Base-by-base conservation (phyloP, 2,888 invertebrate species). In the Cancer borealis region DNA sequence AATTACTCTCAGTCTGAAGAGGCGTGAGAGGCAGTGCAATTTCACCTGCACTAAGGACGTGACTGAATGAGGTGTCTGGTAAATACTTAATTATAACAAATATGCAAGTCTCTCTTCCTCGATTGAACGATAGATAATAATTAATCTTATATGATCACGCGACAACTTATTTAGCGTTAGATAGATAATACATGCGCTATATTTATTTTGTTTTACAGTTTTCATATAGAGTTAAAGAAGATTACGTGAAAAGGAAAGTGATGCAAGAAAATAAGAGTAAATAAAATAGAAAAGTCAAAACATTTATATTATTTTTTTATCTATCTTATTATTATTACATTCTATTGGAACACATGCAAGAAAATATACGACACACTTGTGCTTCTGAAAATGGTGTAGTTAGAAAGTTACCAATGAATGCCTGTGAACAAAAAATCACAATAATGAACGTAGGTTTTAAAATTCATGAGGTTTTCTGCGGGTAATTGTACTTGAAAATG, bases 1-100 rank as follows among this genome's bases (percentile, higher is more conserved):
- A 84, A 84, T 84, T 84, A 84, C 84, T 84, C 84, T 84, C 39
- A 84, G 84, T 39, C 39, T 84, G 84, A 84, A 39, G 84, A 84
- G 84, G 84, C 84, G 84, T 84, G 84, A 84, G 84, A 30, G 39
- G 84, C 84, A 84, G 84, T 2, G 84, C 39, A 84, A 84, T 84
- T 84, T 84, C 84, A 84, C 84, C 39, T 84, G 84, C 39, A 3
- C 84, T 84, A 84, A 84, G 14, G 84, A 84, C 84, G 84, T 84
- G 84, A 84, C 84, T 39, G 39, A 84, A 39, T 84, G 14, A 84
- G 39, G 39, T 39, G 39, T 17, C 84, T 12, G 39, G n/a, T 84
- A 39, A 84, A 39, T 39, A 84, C 84, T 84, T 84, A 30, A 84
- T 84, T 39, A 84, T 14, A 39, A n/a, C 39, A 84, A 84, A 84